These are phyloP conservation scores for Cephonodes hylas DNA, from an alignment of 2,888 invertebrate genomes.

Conservation along the genomic window DNA sequence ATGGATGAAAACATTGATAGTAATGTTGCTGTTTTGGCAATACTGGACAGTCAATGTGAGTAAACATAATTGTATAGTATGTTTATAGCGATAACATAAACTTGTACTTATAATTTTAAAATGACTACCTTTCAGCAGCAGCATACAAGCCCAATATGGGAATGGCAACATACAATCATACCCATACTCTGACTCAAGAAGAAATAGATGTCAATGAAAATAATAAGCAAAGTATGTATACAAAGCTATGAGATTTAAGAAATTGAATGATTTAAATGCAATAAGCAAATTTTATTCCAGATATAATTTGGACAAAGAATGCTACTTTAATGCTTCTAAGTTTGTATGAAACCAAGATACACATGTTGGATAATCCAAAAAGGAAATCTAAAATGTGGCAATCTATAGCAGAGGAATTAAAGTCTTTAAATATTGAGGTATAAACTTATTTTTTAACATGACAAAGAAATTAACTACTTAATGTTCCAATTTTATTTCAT, in stretches of 20 bases:
- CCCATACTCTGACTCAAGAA: constrained; percentile 42
- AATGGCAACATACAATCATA: constrained; percentile 42
- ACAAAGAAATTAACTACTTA: too few species aligned
- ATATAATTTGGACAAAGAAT: constrained; percentile 61
- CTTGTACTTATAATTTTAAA: constrained; percentile 18
- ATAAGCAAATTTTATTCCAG: constrained; percentile 28
- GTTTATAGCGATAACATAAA: not conserved
- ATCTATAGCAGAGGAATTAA: constrained; percentile 60
- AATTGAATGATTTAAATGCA: not conserved
- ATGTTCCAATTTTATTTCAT: too few species aligned
- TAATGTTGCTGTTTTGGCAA: constrained; percentile 60
- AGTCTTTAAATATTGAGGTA: constrained; percentile 55
- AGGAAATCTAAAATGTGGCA: constrained; percentile 67
- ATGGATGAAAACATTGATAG: constrained; percentile 62
- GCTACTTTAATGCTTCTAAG: constrained; percentile 55
- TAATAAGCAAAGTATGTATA: constrained; percentile 56
- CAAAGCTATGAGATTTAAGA: not conserved
- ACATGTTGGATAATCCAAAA: constrained; percentile 62
- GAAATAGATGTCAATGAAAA: constrained; percentile 50
- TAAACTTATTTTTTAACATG: too few species aligned
- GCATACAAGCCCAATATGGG: constrained; percentile 49
- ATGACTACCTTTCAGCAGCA: constrained; percentile 36
- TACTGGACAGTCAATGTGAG: constrained; percentile 57
- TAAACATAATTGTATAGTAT: constrained; percentile 26
- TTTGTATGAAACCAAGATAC: constrained; percentile 62